These are phyloP conservation scores for Steinernema hermaphroditum DNA, from an alignment of 2,888 invertebrate species.

Conservation along the genomic window DNA sequence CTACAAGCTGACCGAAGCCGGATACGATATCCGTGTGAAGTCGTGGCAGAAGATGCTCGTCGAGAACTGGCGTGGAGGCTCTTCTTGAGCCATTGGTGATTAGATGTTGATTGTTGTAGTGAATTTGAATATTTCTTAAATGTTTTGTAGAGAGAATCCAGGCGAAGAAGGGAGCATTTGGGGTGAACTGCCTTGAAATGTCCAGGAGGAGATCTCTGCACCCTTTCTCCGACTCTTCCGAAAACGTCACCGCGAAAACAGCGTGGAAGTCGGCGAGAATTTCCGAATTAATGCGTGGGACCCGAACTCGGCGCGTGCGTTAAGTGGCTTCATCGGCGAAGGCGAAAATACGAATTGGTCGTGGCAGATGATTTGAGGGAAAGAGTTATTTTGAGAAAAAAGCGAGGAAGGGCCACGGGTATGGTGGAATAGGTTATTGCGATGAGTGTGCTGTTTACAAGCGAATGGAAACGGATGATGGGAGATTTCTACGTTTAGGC, in stretches of 20 bases:
- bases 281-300: conserved; percentile 3
- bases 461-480: neutral
- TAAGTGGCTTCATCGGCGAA: conserved; percentile 1
- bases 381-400: neutral
- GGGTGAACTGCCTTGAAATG: too few relatives aligned
- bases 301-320: neutral
- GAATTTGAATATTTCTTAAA: too few relatives aligned
- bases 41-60: conserved; percentile 30
- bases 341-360: neutral
- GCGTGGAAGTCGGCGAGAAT: neutral
- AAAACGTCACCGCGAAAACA: too few relatives aligned
- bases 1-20: conserved; percentile 51
- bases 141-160: too few relatives aligned
- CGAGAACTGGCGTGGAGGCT: conserved; percentile 29
- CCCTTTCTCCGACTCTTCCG: neutral
- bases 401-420: neutral
- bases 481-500: too few relatives aligned
- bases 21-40: conserved; percentile 49
- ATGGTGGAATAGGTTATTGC: neutral
- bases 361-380: neutral
- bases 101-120: neutral
- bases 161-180: too few relatives aligned
- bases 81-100: neutral
- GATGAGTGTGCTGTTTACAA: neutral
- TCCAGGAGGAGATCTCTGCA: too few relatives aligned